These are phyloP conservation scores for Zeuzera pyrina DNA, from an alignment of 2,888 invertebrate genomes.

Conservation along the genomic window DNA sequence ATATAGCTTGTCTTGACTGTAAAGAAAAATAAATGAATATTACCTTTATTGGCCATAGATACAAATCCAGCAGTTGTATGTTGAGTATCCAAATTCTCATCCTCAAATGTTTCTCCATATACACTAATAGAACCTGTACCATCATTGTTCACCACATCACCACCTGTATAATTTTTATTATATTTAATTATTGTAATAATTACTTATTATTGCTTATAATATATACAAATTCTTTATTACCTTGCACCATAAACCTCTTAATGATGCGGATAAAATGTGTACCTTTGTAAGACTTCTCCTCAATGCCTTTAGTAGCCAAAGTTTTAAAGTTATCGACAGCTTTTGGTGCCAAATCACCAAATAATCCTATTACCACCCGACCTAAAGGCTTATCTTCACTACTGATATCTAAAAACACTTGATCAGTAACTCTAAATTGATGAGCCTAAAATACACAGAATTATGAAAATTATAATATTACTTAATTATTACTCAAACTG, in stretches of 20 bases:
- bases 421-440: slow-evolving; percentile 82
- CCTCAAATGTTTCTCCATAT: slow-evolving; percentile 87
- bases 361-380: slow-evolving; percentile 88
- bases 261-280: slow-evolving; percentile 89
- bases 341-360: slow-evolving; percentile 88
- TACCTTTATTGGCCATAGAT: slow-evolving; percentile 91
- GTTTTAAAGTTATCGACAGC: slow-evolving; percentile 90
- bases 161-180: slow-evolving; percentile 67
- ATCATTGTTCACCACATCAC: slow-evolving; percentile 86
- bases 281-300: slow-evolving; percentile 84
- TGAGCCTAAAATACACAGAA: slow-evolving; percentile 60
- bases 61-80: slow-evolving; percentile 89
- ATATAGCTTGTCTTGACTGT: too few species aligned
- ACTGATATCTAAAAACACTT: slow-evolving; percentile 87
- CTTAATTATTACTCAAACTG: too few species aligned
- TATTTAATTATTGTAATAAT: neutral
- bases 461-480: slow-evolving; percentile 5
- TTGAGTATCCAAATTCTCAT: slow-evolving; percentile 87
- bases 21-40: slow-evolving; percentile 1
- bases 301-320: slow-evolving; percentile 82
- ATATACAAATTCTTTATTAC: slow-evolving; percentile 46
- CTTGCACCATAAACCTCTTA: slow-evolving; percentile 93
- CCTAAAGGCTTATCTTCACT: slow-evolving; percentile 82
- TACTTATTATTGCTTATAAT: neutral
- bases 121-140: slow-evolving; percentile 90